Evolutionary conservation across 1,140 invertebrate species (phyloP).

Genomic region (Cherax destructor): DNA sequence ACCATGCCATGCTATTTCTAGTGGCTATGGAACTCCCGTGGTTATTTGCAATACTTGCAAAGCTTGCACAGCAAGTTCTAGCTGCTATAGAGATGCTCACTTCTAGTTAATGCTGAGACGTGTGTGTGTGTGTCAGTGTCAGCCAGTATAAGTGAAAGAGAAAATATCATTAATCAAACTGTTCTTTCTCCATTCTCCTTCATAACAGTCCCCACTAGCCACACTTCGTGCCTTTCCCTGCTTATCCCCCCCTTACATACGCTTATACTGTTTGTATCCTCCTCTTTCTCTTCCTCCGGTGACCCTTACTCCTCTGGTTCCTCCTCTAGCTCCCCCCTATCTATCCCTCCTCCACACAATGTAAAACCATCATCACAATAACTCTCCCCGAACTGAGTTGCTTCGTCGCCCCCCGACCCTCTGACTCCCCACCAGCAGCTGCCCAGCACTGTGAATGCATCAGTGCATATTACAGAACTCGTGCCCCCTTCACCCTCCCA

Average conservation of each 20-base stretch:
- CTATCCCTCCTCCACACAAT: not conserved
- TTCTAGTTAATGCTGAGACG: too few species aligned
- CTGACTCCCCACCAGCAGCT: not conserved
- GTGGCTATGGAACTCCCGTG: too few species aligned
- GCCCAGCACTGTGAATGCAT: slow-evolving; percentile 1
- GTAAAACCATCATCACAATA: not conserved
- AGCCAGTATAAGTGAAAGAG: too few species aligned
- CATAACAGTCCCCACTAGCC: too few species aligned
- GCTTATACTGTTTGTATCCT: not conserved
- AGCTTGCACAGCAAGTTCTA: too few species aligned
- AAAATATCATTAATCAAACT: too few species aligned
- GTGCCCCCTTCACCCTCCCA: slow-evolving; percentile 23
- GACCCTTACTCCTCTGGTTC: not conserved
- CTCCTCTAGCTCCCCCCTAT: not conserved
- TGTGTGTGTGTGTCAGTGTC: too few species aligned
- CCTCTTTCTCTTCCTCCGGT: not conserved
- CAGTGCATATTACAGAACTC: slow-evolving; percentile 43
- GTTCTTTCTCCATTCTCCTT: too few species aligned
- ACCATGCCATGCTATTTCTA: too few species aligned
- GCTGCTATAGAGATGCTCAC: too few species aligned
- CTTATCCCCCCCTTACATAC: not conserved
- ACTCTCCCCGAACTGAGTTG: not conserved
- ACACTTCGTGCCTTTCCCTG: too few species aligned
- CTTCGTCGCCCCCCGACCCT: not conserved
- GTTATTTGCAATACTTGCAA: too few species aligned